A percentile compares a stretch with the other conserved stretches of the same genome.
Evolutionary conservation across 2,797 vertebrate species (phyloP).

Genomic region (Diceros bicornis): DNA sequence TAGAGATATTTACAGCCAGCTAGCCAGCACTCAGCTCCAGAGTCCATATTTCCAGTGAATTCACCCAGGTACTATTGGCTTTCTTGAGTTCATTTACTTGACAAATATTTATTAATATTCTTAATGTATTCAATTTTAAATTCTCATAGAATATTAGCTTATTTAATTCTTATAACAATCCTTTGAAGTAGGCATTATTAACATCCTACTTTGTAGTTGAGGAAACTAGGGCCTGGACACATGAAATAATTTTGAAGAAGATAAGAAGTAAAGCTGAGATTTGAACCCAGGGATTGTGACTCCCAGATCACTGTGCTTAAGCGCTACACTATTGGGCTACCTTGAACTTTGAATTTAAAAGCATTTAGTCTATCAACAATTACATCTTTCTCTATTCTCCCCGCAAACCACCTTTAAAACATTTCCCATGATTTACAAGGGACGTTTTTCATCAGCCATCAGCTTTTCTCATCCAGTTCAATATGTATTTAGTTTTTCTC

Average conservation of each 20-base stretch:
- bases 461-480: constrained; percentile 37
- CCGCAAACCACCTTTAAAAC: constrained; percentile 1
- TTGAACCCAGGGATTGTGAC: neutral
- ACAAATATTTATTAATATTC: neutral
- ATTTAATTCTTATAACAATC: neutral
- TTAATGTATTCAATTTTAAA: constrained; percentile 3
- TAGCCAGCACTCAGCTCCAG: neutral
- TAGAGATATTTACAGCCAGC: neutral
- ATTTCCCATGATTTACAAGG: constrained; percentile 17
- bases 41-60: neutral
- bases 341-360: constrained; percentile 44
- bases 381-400: constrained; percentile 52
- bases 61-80: neutral
- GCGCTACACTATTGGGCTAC: neutral
- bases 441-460: constrained; percentile 31
- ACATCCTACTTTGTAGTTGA: neutral
- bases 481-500: constrained; percentile 51
- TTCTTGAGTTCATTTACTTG: neutral
- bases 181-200: neutral
- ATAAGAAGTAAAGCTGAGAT: neutral
- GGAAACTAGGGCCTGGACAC: neutral
- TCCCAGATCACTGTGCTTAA: neutral
- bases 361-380: neutral
- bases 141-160: neutral
- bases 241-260: neutral